A percentile compares a stretch with the other conserved stretches of the same genome.
phyloP scores from a whole-genome alignment of 2,797 vertebrate genomes.

The Halcyon smyrnensis region DNA sequence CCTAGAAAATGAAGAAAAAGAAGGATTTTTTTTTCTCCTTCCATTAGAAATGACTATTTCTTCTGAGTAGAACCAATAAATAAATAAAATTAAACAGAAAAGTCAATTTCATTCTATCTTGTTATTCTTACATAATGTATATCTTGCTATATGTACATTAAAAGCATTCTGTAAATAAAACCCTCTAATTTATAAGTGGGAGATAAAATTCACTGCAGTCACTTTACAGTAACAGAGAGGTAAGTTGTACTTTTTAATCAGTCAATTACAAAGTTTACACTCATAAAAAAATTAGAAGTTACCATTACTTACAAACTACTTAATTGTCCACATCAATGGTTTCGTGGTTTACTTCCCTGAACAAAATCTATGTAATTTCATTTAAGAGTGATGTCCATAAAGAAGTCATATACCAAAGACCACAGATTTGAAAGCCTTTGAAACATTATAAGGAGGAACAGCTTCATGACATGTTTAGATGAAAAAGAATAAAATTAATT shows the following conservation, averaged over 20 bases:
- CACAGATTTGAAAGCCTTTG: not conserved
- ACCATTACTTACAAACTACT: not conserved
- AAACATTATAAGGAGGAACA: not conserved
- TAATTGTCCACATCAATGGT: not conserved
- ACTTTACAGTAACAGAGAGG: not conserved
- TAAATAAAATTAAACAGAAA: conserved; percentile 31
- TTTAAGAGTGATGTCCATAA: not conserved
- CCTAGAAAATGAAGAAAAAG: conserved; percentile 45
- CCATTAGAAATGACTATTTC: conserved; percentile 51
- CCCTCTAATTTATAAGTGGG: conserved; percentile 41
- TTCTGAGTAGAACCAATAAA: conserved; percentile 49
- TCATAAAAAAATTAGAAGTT: conserved; percentile 14
- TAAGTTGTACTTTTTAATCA: conserved; percentile 43
- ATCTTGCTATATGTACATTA: conserved; percentile 13
- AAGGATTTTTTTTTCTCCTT: not conserved
- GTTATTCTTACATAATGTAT: too few species aligned
- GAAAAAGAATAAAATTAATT: not conserved
- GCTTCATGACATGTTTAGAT: not conserved
- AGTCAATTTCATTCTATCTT: conserved; percentile 13
- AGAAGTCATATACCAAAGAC: not conserved
- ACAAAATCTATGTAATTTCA: not conserved
- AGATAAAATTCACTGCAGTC: conserved; percentile 23
- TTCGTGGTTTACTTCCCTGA: not conserved
- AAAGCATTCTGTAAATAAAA: conserved; percentile 62
- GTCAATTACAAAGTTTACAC: not conserved